Percentiles rank a stretch among this genome's conserved stretches.
These are phyloP conservation scores for Archivesica marissinica DNA, from an alignment of 1,140 invertebrate genomes.

Conservation along the genomic window DNA sequence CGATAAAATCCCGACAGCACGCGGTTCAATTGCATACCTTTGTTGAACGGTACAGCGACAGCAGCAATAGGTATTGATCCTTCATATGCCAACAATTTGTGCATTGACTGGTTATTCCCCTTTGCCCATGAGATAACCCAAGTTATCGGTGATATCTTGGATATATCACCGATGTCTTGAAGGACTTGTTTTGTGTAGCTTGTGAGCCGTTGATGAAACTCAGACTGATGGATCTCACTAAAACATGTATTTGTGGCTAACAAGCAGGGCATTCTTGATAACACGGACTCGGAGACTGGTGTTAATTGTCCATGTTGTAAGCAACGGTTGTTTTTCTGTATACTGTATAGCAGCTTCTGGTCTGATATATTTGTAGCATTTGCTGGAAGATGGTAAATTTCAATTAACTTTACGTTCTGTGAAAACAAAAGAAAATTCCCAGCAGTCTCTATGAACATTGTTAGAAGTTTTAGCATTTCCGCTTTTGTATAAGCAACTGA, in stretches of 20 bases:
- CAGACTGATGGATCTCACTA: constrained; percentile 61
- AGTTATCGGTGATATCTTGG: neutral
- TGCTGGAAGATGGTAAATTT: constrained; percentile 66
- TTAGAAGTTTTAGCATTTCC: constrained; percentile 67
- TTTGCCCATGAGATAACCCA: constrained; percentile 1
- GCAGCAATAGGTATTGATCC: constrained; percentile 18
- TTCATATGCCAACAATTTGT: neutral
- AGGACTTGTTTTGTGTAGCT: constrained; percentile 29
- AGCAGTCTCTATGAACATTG: constrained; percentile 62
- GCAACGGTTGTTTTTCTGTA: neutral
- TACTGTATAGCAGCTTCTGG: no score
- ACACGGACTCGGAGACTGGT: constrained; percentile 63
- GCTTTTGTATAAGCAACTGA: constrained; percentile 62
- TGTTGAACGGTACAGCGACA: constrained; percentile 44
- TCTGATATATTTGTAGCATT: no score
- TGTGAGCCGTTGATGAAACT: constrained; percentile 60
- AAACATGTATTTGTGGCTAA: constrained; percentile 75
- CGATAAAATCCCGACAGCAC: constrained; percentile 5
- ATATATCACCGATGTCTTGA: neutral
- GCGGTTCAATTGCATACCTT: no score
- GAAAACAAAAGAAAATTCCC: constrained; percentile 73
- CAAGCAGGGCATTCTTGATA: constrained; percentile 63
- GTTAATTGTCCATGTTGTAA: constrained; percentile 68
- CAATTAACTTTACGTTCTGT: constrained; percentile 70
- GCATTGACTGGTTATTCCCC: neutral